Base-by-base conservation (phyloP, 2,797 vertebrate genomes). In the Sebastes wilsoni region DNA sequence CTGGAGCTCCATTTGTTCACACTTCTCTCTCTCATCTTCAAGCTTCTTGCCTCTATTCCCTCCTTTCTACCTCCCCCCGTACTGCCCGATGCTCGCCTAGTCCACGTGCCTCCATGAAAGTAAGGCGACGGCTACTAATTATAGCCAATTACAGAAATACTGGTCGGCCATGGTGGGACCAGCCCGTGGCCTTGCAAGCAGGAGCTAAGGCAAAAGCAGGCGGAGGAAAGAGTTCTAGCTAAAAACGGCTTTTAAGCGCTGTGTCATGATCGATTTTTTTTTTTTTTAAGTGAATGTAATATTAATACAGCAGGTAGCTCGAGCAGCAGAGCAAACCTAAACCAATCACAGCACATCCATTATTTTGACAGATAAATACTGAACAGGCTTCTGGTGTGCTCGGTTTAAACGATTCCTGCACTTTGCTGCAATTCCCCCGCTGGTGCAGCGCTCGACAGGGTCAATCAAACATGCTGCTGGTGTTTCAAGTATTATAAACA, bases 91-190 rank as follows among this genome's bases (percentile, higher is more conserved):
- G 27, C 58, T 80, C 8, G 36, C 25, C 32, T 14, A 1, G 25
- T 68, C 68, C 69, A 77, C 27, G 25, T 75, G 86, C 54, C 73
- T 87, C 55, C 8, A 58, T 71, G 30, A 79, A 86, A 92, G 36
- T 75, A 84, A 82, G 72, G 55, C 11, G 5, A 79, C 9, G 18
- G 14, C 55, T 86, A 66, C 77, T 87, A 90, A 95, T 93, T 86
- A 87, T 86, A 90, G 81, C 64, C 72, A 80, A 84, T 86, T 82
- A 71, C 32, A 72, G 77, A 85, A 86, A 88, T 70, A 78, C 52
- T 77, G 72, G 76, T 75, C 32, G 16, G 66, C 76, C 79, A 83
- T 46, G 66, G 83, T 77, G 72, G 69, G 76, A 76, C 77, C 62
- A 83, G 12, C 62, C 55, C 2, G 25, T 69, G 38, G 80, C 70